phyloP scores from a whole-genome alignment of 2,797 vertebrate genomes.

The Megalops cyprinoides region DNA sequence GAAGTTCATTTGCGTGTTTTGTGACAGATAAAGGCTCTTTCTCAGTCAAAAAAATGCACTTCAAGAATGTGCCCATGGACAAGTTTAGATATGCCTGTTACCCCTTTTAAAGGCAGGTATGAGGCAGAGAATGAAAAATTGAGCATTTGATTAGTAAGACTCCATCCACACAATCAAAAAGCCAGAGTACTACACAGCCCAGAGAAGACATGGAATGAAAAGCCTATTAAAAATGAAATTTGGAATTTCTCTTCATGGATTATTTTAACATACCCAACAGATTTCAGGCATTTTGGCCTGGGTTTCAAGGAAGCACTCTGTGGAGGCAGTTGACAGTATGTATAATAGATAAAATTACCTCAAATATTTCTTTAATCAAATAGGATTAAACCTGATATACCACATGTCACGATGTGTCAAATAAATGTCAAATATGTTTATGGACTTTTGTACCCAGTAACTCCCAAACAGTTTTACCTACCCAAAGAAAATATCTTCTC shows the following conservation, averaged over 20 bases:
- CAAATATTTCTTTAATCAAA: constrained; percentile 52
- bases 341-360: constrained; percentile 51
- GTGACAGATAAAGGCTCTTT: too few relatives aligned
- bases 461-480: constrained; percentile 41
- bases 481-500: constrained; percentile 55
- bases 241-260: constrained; percentile 50
- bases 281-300: constrained; percentile 28
- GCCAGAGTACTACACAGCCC: constrained; percentile 31
- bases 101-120: too few relatives aligned
- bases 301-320: constrained; percentile 9
- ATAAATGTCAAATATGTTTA: constrained; percentile 63
- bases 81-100: too few relatives aligned
- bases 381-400: constrained; percentile 46
- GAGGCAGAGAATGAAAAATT: too few relatives aligned
- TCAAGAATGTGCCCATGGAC: too few relatives aligned
- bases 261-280: constrained; percentile 31
- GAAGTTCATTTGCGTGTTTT: too few relatives aligned
- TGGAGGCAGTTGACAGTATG: constrained; percentile 26
- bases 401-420: constrained; percentile 51
- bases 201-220: constrained; percentile 37
- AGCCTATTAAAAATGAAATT: constrained; percentile 54
- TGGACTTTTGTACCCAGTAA: constrained; percentile 51
- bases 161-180: constrained; percentile 46
- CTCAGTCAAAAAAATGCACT: too few relatives aligned
- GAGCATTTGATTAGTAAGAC: constrained; percentile 52